A percentile compares a stretch with the other conserved stretches of the same genome.
Evolutionary conservation across 2,888 invertebrate genomes (phyloP).

Genomic region (Chrysolina americana): DNA sequence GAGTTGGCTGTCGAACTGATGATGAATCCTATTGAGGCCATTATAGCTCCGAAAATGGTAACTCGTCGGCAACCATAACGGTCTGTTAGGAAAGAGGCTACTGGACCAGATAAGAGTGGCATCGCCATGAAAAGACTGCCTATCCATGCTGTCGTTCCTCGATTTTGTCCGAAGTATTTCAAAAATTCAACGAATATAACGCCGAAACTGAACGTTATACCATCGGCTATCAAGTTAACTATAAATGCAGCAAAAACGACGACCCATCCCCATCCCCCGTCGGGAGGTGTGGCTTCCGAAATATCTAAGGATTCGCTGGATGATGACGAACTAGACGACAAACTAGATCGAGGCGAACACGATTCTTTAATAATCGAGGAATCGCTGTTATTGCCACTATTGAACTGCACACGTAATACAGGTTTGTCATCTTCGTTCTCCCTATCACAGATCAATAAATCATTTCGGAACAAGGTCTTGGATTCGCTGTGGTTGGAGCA

Average conservation of each 20-base stretch:
- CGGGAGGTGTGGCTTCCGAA: constrained; percentile 82
- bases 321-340: constrained; percentile 63
- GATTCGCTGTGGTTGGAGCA: constrained; percentile 47
- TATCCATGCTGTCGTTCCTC: constrained; percentile 91
- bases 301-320: constrained; percentile 76
- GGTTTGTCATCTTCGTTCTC: constrained; percentile 63
- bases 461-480: constrained; percentile 35
- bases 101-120: constrained; percentile 88
- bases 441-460: constrained; percentile 40
- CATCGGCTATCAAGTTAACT: constrained; percentile 92
- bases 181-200: constrained; percentile 90
- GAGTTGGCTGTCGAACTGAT: constrained; percentile 83
- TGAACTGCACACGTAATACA: constrained; percentile 75
- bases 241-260: constrained; percentile 91
- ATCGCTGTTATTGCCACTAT: constrained; percentile 67
- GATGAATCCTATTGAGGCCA: constrained; percentile 84
- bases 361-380: constrained; percentile 49
- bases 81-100: constrained; percentile 88
- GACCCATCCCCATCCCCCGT: constrained; percentile 96
- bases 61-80: constrained; percentile 86
- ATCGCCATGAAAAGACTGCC: constrained; percentile 93
- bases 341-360: constrained; percentile 58
- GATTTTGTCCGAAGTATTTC: constrained; percentile 86
- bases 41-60: constrained; percentile 83
- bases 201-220: constrained; percentile 93